Evolutionary conservation across 2,113 vertebrate genomes (phyloP), one percentile per base, ranked within the genome.

Genomic region (Lagenorhynchus albirostris): DNA sequence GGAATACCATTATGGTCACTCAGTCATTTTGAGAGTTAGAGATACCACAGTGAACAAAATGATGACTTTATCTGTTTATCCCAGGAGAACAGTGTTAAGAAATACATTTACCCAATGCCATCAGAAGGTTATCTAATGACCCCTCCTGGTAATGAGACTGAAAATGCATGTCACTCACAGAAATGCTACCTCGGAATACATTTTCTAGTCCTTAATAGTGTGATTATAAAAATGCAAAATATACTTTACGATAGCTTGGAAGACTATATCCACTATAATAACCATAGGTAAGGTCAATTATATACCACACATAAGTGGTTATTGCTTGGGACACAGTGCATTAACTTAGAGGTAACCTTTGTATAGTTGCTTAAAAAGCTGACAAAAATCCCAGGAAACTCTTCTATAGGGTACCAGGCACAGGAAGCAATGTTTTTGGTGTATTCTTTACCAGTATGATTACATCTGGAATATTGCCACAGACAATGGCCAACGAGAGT

Each of bases 11-110:
- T 97, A 98, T 92, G 98, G 96, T 95, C 94, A 98, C 98, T 98
- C 98, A 98, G 97, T 98, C 98, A 98, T 94, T 97, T 79, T 95
- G 96, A 98, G 97, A 97, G 76, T 97, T 85, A 98, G 96, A 97
- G 97, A 98, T 92, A 96, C 83, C 86, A 89, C 97, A 0, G 8
- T 20, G 94, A 98, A 82, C 94, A 89, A 93, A 98, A 97, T 98
- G 97, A 98, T 33, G 82, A 92, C 98, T 96, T 84, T 95, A 98
- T 98, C 97, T 98, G 98, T 98, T 98, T 98, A 97, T 97, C 98
- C 94, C 80, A 89, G 88, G 96, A 86, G 97, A 93, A 81, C 41
- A 96, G 93, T 98, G 97, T 97, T 96, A 98, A 96, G 97, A 96
- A 98, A 89, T 44, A 92, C 83, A 94, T 98, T 98, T 98, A 96